Percentiles rank a stretch among this genome's conserved stretches.
Evolutionary conservation across 2,888 invertebrate species (phyloP).

Genomic region (Strigamia crassipes): DNA sequence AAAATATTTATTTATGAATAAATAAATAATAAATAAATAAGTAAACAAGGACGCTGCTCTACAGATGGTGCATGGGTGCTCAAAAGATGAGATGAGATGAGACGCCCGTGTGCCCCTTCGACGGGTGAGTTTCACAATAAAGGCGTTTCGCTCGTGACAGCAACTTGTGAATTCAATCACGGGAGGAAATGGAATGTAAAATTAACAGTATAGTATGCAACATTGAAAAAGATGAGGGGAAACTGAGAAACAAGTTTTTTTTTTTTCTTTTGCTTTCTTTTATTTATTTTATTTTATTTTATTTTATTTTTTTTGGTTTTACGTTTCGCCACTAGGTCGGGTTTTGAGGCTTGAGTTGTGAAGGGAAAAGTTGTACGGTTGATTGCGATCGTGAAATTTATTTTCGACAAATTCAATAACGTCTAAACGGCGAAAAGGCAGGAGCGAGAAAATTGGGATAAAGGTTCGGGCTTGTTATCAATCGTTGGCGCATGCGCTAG

Average conservation of each 20-base stretch:
- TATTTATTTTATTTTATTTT: too few relatives aligned
- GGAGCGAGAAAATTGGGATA: not conserved
- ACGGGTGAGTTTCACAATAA: not conserved
- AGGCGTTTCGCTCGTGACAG: too few relatives aligned
- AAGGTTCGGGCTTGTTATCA: not conserved
- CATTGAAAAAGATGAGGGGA: too few relatives aligned
- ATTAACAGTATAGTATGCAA: too few relatives aligned
- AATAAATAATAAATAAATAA: not conserved
- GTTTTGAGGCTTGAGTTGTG: not conserved
- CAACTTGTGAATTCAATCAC: too few relatives aligned
- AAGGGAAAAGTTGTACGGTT: not conserved
- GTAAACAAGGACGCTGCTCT: not conserved
- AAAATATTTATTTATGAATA: slow-evolving; percentile 10
- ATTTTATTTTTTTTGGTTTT: too few relatives aligned
- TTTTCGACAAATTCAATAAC: not conserved
- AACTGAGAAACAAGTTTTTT: too few relatives aligned
- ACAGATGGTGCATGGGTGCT: not conserved
- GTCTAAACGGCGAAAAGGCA: not conserved
- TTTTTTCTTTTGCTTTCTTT: too few relatives aligned
- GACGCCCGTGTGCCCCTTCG: not conserved
- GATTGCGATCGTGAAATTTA: not conserved
- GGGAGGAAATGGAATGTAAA: too few relatives aligned
- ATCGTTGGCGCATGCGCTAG: not conserved
- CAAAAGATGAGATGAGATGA: not conserved
- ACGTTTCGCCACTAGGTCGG: not conserved